Base-by-base conservation (phyloP, 1,140 invertebrate species). In the Drosophila persimilis region DNA sequence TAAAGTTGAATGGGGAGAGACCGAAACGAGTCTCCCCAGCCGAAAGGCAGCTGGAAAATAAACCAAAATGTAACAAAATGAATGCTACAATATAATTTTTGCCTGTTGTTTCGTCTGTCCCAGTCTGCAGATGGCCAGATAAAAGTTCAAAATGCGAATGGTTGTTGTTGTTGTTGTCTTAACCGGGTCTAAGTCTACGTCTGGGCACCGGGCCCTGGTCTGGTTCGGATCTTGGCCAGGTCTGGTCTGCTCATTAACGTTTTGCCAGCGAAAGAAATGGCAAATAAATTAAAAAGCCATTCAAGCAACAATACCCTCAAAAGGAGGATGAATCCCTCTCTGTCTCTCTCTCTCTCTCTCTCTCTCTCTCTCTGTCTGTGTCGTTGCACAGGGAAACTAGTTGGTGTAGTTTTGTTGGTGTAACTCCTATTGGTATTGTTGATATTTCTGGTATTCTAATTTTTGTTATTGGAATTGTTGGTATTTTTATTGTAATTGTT, bases 231-330 rank as follows among this genome's bases (percentile, higher is more conserved):
- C 35, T 35, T 43, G 55, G 17, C 22, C 57, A 44, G 62, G 52
- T 43, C 55, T 51, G 63, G 65, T 51, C 47, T 83, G 79, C 80
- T 83, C 80, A 83, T 83, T 83, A 83, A 83, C 80, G 80, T 78
- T 39, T 39, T 74, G 64, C 79, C 70, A 75, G 80, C 80, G n/a
- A 81, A 83, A 86, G 81, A 86, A 86, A 86, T 86, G 81, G 81
- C 81, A 88, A 86, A 86, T 88, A 88, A 86, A 88, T 88, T 86
- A 81, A 86, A 86, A 86, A 86, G 81, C 83, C 81, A 86, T 86
- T 86, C 81, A 83, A 83, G 78, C 83, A 86, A 86, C 81, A 85
- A 85, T 74, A 61, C 81, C 65, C 70, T 70, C 74, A 59, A 72
- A 48, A 58, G 63, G 59, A 63, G 66, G 46, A 69, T 41, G 11